Base-by-base conservation (phyloP, 2,888 invertebrate genomes). In the Lumbricus terrestris region DNA sequence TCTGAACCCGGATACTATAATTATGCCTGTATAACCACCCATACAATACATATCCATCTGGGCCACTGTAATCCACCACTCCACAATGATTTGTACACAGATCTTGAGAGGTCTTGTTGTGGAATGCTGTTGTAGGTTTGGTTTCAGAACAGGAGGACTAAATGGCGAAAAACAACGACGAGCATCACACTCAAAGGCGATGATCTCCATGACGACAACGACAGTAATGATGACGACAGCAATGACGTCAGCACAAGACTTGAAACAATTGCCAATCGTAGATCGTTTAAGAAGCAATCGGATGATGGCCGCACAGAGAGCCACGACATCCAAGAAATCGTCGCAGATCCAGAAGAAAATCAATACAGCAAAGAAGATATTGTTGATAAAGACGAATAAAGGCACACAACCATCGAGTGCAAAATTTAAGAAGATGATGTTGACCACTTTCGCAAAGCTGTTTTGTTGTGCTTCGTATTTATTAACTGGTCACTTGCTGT, bases 101-200 rank as follows among this genome's bases (percentile, higher is more conserved):
- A 47, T 5, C 23, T 47, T 20, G 47, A 23, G 23, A 47, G 23
- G 47, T 47, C 23, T 47, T 29, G 5, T 54, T 2, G 4, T 54
- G 54, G 54, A 54, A 54, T 69, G 69, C 13, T 69, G 69, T 69
- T 69, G 69, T 69, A 69, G 69, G 69, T 69, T 69, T 69, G 69
- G 69, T 69, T 69, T 69, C 69, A 69, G 69, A 69, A 69, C 69
- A 69, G 69, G 13, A 69, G 69, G n/a, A 69, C 69, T 5, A 69
- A 69, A 69, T 69, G 69, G 69, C 69, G 69, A 69, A 69, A 69
- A 69, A 69, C 69, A n/a, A 69, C 69, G 69, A 69, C 69, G 69
- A 69, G n/a, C 6, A 69, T 6, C 69, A 69, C 29, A n/a, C 69
- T n/a, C n/a, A 69, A 69, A 69, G n/a, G 29, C 69, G n/a, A n/a